Conservation (phyloP, 2,888 invertebrate genomes). For the Trachelus stipa region DNA sequence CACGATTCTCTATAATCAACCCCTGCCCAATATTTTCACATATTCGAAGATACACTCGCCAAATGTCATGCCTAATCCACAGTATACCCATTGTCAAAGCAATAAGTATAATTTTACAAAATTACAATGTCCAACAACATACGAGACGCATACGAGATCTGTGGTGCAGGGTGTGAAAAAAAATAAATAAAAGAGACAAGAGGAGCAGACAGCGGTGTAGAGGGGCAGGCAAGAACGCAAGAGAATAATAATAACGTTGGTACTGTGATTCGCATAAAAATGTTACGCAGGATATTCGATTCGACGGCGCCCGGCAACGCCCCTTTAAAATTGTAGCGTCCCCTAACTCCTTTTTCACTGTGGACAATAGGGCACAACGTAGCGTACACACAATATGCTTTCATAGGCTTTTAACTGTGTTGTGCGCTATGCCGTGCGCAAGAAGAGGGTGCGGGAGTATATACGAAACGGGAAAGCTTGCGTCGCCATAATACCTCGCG, state of each 20-base stretch:
- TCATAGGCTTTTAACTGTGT: constrained; percentile 27
- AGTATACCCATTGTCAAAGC: not conserved
- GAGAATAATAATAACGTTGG: not conserved
- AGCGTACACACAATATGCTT: constrained; percentile 24
- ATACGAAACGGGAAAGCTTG: not conserved
- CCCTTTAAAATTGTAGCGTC: constrained; percentile 24
- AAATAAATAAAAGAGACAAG: not conserved
- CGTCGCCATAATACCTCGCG: constrained; percentile 10
- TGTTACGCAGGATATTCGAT: constrained; percentile 7
- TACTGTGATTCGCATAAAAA: constrained; percentile 4
- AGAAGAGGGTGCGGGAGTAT: constrained; percentile 19
- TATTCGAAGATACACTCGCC: too few relatives aligned
- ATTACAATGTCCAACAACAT: not conserved
- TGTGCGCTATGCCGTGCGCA: constrained; percentile 18
- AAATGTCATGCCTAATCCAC: not conserved
- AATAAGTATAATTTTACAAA: not conserved
- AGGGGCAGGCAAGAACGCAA: not conserved
- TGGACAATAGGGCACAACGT: constrained; percentile 23
- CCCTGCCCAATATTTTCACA: not conserved
- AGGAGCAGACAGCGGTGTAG: not conserved
- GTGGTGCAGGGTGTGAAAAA: not conserved
- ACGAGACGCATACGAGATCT: not conserved
- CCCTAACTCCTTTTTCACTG: constrained; percentile 23
- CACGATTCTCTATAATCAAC: not conserved
- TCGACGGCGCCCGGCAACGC: constrained; percentile 11